phyloP scores from a whole-genome alignment of 2,888 invertebrate genomes.

The Heliconius ethilla region DNA sequence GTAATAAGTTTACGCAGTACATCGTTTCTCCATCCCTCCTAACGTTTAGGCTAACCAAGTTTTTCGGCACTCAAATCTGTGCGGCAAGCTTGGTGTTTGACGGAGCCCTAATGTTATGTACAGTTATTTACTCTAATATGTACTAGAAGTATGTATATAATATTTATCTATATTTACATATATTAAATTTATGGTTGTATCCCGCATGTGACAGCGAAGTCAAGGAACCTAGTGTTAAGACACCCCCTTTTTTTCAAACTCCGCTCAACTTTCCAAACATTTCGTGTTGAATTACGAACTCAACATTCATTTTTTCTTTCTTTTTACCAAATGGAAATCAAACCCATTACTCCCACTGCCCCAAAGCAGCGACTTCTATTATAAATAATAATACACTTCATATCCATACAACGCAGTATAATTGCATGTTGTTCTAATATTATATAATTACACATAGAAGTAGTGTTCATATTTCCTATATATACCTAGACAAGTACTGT shows the following conservation, averaged over 20 bases:
- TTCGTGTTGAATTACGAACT: not conserved
- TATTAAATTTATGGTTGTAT: not conserved
- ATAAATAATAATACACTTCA: not conserved
- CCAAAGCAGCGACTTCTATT: not conserved
- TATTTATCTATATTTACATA: not conserved
- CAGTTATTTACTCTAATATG: not conserved
- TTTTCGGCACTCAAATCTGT: constrained; percentile 57
- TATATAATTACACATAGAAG: not conserved
- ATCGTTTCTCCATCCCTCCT: constrained; percentile 71
- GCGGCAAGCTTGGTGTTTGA: constrained; percentile 46
- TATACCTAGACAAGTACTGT: not conserved
- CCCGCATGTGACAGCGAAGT: not conserved
- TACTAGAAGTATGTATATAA: not conserved
- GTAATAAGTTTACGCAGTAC: constrained; percentile 74
- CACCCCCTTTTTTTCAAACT: not conserved
- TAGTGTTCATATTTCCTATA: not conserved
- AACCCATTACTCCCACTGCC: not conserved
- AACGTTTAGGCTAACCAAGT: constrained; percentile 59
- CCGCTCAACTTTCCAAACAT: not conserved
- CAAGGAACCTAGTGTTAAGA: too few species aligned
- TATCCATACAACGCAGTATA: not conserved
- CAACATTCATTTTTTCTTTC: not conserved
- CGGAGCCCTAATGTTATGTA: not conserved
- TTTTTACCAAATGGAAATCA: not conserved
- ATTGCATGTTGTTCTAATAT: constrained; percentile 6